A percentile compares a stretch with the other conserved stretches of the same genome.
phyloP scores from a whole-genome alignment of 2,888 invertebrate species.

The Callimorpha dominula region DNA sequence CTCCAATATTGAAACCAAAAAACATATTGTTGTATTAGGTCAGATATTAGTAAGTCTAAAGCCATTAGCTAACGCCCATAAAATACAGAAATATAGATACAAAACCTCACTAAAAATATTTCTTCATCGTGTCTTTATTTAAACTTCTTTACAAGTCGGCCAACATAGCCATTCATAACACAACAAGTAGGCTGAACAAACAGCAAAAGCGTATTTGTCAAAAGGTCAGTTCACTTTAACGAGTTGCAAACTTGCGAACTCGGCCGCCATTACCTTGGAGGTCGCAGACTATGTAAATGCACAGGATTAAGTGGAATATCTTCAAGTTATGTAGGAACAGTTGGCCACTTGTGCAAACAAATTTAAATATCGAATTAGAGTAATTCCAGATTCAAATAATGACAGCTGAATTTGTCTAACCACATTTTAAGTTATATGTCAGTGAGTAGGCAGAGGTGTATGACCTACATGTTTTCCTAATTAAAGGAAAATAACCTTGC shows the following conservation, averaged over 20 bases:
- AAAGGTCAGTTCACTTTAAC: conserved; percentile 62
- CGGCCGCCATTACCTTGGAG: conserved; percentile 37
- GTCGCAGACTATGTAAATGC: conserved; percentile 40
- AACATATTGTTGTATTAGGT: background rate
- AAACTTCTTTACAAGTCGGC: background rate
- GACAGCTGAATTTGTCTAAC: background rate
- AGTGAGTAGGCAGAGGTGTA: background rate
- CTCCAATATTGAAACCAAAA: background rate
- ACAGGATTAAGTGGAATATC: conserved; percentile 37
- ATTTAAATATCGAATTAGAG: conserved; percentile 11
- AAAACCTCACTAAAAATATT: background rate
- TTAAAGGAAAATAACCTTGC: no score
- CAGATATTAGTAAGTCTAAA: background rate
- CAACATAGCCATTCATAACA: conserved; percentile 11
- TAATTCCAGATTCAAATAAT: background rate
- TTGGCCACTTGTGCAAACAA: conserved; percentile 1
- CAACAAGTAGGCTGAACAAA: conserved; percentile 35
- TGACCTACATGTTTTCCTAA: no score
- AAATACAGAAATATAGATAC: background rate
- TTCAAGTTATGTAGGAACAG: conserved; percentile 25
- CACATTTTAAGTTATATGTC: background rate
- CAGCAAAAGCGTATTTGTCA: conserved; percentile 43
- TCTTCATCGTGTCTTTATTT: background rate
- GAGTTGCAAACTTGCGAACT: conserved; percentile 60
- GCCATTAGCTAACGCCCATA: background rate